Evolutionary conservation across 2,113 vertebrate species (phyloP).

Genomic region (Lipotes vexillifer): DNA sequence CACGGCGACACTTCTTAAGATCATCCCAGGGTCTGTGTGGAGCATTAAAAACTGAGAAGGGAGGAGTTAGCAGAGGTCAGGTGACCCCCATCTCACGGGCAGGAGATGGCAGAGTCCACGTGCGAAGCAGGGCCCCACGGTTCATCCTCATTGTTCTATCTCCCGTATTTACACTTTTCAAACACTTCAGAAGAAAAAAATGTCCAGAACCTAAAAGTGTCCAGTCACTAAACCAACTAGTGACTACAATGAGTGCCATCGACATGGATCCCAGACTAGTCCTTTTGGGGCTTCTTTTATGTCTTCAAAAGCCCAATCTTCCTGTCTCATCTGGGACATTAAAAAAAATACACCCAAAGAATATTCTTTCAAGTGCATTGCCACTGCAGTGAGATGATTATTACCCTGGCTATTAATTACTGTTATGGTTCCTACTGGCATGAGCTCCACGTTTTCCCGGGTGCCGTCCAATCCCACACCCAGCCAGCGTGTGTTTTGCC

Average conservation of each 20-base stretch:
- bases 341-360: not conserved
- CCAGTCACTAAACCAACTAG: not conserved
- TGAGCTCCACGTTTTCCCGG: not conserved
- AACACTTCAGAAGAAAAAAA: not conserved
- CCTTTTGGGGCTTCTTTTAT: not conserved
- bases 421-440: not conserved
- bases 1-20: not conserved
- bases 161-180: not conserved
- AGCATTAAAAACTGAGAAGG: not conserved
- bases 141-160: not conserved
- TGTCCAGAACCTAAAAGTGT: not conserved
- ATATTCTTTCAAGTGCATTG: conserved; percentile 19
- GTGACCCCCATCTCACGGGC: not conserved
- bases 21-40: not conserved
- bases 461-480: not conserved
- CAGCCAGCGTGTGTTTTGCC: not conserved
- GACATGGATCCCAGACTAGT: not conserved
- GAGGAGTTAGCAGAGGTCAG: not conserved
- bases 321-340: not conserved
- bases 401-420: conserved; percentile 13
- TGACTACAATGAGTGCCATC: not conserved
- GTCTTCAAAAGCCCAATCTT: conserved; percentile 13
- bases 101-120: not conserved
- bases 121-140: not conserved
- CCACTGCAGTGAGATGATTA: not conserved